Evolutionary conservation across 92 coral and sea anemone genomes (phyloP).

Genomic region (Umimayanthus chanpuru): DNA sequence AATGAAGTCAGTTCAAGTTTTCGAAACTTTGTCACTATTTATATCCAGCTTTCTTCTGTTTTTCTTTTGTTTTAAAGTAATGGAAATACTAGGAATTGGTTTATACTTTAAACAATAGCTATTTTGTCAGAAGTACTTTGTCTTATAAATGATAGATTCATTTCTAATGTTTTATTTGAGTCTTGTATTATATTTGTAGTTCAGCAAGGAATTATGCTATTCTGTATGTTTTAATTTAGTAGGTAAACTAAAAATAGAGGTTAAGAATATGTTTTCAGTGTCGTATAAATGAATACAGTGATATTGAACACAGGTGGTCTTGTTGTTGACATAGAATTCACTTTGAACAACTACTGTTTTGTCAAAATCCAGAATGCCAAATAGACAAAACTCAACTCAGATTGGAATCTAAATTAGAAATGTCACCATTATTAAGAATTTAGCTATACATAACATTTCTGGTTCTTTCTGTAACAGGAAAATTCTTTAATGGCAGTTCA

Average conservation of each 20-base stretch:
- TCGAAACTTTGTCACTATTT: not conserved
- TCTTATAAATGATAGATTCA: not conserved
- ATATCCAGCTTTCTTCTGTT: not conserved
- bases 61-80: not conserved
- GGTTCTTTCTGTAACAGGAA: too few relatives aligned
- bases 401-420: too few relatives aligned
- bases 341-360: not conserved
- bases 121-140: not conserved
- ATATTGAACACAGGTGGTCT: not conserved
- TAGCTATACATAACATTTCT: too few relatives aligned
- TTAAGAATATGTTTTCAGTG: not conserved
- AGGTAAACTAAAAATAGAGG: not conserved
- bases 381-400: too few relatives aligned
- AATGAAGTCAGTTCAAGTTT: not conserved
- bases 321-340: not conserved
- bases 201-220: too few relatives aligned
- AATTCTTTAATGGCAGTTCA: too few relatives aligned
- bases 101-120: not conserved
- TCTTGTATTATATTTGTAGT: not conserved
- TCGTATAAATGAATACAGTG: not conserved
- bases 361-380: not conserved
- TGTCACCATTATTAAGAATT: too few relatives aligned
- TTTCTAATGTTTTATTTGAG: not conserved
- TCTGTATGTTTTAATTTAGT: not conserved
- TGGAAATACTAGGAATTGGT: not conserved